A percentile compares a stretch with the other conserved stretches of the same genome.
Conservation (phyloP, 2,113 vertebrate genomes). For the Halcyon malimbica region DNA sequence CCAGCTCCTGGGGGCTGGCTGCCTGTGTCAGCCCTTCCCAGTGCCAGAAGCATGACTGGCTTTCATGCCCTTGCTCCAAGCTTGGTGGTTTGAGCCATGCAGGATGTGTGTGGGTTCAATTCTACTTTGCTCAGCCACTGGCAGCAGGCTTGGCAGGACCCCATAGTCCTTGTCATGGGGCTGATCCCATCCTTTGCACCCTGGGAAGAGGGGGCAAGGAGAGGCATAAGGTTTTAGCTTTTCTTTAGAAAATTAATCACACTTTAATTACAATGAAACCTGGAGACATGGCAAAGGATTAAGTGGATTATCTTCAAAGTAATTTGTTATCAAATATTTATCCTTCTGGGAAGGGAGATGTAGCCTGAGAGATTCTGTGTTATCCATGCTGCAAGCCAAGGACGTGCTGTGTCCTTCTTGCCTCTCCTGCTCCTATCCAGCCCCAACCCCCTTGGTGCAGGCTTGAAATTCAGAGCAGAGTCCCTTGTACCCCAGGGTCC, state of each 20-base stretch:
- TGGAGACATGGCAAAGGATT: conserved; percentile 49
- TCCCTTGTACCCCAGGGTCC: not conserved
- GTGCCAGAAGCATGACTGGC: not conserved
- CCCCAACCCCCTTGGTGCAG: not conserved
- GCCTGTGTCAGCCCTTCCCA: not conserved
- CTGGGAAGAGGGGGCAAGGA: not conserved
- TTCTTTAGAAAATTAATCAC: conserved; percentile 56
- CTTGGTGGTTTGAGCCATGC: not conserved
- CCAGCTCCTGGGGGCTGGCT: not conserved
- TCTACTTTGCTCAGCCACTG: not conserved
- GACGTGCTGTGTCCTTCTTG: not conserved
- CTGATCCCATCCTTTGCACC: not conserved
- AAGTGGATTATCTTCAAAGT: conserved; percentile 58
- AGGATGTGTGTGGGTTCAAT: not conserved
- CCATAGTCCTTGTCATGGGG: accelerated
- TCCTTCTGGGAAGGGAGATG: conserved; percentile 17
- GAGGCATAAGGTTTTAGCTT: not conserved
- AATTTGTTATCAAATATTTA: conserved; percentile 56
- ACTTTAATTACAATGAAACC: conserved; percentile 62
- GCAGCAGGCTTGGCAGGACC: not conserved
- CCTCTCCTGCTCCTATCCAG: not conserved
- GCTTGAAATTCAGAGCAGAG: not conserved
- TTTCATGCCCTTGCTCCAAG: not conserved
- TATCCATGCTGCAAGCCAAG: not conserved
- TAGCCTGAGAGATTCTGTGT: not conserved